Percentiles rank a stretch among this genome's conserved stretches.
phyloP scores from a whole-genome alignment of 2,888 invertebrate species.

The Schizaphis graminum region DNA sequence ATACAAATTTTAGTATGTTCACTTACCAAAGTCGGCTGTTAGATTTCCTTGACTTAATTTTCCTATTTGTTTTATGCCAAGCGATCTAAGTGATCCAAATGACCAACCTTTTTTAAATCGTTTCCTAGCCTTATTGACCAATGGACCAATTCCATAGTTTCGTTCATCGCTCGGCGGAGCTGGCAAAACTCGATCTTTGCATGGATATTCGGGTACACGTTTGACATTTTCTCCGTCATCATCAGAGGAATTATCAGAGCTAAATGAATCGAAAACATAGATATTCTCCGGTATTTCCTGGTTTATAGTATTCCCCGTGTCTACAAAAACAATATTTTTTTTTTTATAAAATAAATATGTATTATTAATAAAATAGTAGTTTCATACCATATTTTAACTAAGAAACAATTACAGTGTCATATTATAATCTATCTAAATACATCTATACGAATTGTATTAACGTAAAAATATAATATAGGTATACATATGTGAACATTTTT shows the following conservation, averaged over 20 bases:
- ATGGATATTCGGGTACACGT: conserved; percentile 38
- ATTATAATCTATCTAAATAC: neutral
- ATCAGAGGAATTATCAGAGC: conserved; percentile 51
- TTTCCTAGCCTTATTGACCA: conserved; percentile 68
- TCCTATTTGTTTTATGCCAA: conserved; percentile 68
- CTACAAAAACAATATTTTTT: neutral
- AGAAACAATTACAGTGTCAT: neutral
- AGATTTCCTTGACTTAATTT: conserved; percentile 67
- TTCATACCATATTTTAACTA: neutral
- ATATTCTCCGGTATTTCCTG: conserved; percentile 53
- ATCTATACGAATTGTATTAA: neutral
- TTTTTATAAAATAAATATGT: neutral
- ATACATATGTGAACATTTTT: neutral
- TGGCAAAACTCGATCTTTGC: conserved; percentile 50
- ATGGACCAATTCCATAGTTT: conserved; percentile 66
- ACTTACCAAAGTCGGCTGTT: neutral
- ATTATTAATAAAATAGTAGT: neutral
- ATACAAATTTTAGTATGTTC: neutral
- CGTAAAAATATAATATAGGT: neutral
- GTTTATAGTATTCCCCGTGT: neutral
- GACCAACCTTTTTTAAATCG: conserved; percentile 69
- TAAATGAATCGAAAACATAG: conserved; percentile 60
- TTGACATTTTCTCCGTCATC: conserved; percentile 38
- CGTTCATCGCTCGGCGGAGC: conserved; percentile 57
- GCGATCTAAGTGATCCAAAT: conserved; percentile 67